Evolutionary conservation across 2,888 invertebrate genomes (phyloP), one percentile per base, ranked within the genome.

Genomic region (Leptinotarsa juncta): DNA sequence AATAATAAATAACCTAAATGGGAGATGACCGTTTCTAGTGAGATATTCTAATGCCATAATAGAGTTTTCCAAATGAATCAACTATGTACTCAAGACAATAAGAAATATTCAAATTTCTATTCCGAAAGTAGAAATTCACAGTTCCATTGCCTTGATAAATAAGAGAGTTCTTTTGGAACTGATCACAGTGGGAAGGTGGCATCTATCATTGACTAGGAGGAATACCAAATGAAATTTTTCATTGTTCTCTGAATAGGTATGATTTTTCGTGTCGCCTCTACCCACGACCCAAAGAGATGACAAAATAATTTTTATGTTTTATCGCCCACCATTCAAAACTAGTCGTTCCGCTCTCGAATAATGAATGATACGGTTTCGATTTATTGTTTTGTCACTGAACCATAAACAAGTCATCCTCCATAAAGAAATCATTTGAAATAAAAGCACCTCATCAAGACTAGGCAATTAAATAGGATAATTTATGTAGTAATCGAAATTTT

Each of bases 381-480:
- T 62, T 62, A 62, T 62, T 62, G 62, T 62, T 62, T 62, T 62
- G 62, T 53, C 51, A 50, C 10, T 51, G 51, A 49, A 67, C 53
- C 53, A 67, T 67, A 67, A 67, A 67, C 67, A 51, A 32, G 51
- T n/a, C 50, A 66, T 62, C n/a, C 62, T 42, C 67, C 26, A 51
- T 51, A 51, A 67, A 67, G 57, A 20, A 67, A 67, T 51, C 32
- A 67, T 51, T 49, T 26, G 67, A 67, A 51, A 67, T 67, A 26
- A 67, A 51, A 26, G 50, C 51, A 23, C n/a, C 26, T 32, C 51
- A 51, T 67, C 53, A 67, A 67, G 53, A 67, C 23, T 3, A 32
- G 53, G 53, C 49, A 67, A 67, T 67, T 67, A 67, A 67, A 67
- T 67, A 50, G 49, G 26, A 26, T 67, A 53, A 67, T 67, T 67